Evolutionary conservation across 2,888 invertebrate genomes (phyloP).

Genomic region (Thymelicus lineola): DNA sequence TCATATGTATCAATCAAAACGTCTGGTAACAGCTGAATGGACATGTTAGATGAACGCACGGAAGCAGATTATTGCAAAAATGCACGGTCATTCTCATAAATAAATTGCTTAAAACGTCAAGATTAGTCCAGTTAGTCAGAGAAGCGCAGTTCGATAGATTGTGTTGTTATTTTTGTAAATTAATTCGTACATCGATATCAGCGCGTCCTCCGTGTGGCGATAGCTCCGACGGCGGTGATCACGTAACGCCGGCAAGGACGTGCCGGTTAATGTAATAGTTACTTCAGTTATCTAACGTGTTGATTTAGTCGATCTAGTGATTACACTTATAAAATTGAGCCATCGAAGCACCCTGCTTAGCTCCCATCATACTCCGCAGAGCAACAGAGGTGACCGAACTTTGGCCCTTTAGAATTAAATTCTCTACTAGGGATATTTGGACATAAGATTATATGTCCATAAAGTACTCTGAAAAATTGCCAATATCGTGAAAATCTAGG

Average conservation of each 20-base stretch:
- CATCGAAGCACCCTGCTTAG: neutral
- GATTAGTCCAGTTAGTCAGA: conserved; percentile 24
- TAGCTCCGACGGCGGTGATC: neutral
- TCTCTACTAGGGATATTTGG: no score
- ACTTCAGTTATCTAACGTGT: conserved; percentile 12
- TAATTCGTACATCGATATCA: conserved; percentile 20
- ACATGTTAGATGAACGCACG: neutral
- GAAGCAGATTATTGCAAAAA: neutral
- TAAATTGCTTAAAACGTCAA: neutral
- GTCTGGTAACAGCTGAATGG: neutral
- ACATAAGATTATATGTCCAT: no score
- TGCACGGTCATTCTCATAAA: conserved; percentile 6
- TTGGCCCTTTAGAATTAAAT: neutral
- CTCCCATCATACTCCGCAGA: neutral
- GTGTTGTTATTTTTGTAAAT: conserved; percentile 17
- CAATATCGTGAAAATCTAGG: no score
- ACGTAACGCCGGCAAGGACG: conserved; percentile 17
- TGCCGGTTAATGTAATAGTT: conserved; percentile 13
- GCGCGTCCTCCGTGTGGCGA: neutral
- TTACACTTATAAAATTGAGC: neutral
- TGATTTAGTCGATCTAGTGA: conserved; percentile 10
- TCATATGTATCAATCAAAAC: neutral
- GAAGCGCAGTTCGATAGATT: conserved; percentile 28
- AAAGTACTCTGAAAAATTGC: no score
- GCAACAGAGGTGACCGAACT: neutral